These are phyloP conservation scores for Megalonaias nervosa DNA, from an alignment of 1,140 invertebrate species.

Conservation along the genomic window DNA sequence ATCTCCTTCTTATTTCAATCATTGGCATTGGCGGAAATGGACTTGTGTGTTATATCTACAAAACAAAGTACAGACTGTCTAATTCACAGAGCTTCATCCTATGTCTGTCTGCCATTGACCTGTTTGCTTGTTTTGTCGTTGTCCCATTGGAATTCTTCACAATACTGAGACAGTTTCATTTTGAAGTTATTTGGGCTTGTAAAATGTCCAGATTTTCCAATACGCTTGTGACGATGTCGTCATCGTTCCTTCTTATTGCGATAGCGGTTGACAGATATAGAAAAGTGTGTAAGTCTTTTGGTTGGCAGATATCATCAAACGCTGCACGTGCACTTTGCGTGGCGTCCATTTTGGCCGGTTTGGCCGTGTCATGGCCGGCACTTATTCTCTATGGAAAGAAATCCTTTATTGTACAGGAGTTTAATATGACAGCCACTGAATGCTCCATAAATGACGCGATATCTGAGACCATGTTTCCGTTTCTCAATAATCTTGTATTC, in stretches of 20 bases:
- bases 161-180: constrained; percentile 20
- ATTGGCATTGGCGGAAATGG: constrained; percentile 31
- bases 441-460: constrained; percentile 27
- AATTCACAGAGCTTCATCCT: constrained; percentile 26
- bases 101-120: constrained; percentile 17
- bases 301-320: constrained; percentile 14
- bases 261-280: constrained; percentile 28
- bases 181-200: constrained; percentile 22
- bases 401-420: constrained; percentile 13
- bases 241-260: constrained; percentile 17
- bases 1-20: constrained; percentile 11
- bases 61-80: constrained; percentile 20
- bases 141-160: constrained; percentile 24
- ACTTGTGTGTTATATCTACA: constrained; percentile 37
- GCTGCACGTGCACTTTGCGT: constrained; percentile 7
- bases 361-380: constrained; percentile 5
- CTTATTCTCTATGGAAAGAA: constrained; percentile 19
- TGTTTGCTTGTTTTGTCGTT: constrained; percentile 21
- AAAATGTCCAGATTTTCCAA: constrained; percentile 21
- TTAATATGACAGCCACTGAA: constrained; percentile 25
- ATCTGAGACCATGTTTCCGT: constrained; percentile 4
- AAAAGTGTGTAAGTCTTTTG: constrained; percentile 32
- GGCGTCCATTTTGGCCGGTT: not conserved
- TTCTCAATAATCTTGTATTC: constrained; percentile 6
- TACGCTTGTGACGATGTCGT: constrained; percentile 14